A percentile compares a stretch with the other conserved stretches of the same genome.
phyloP scores from a whole-genome alignment of 2,113 vertebrate species.

The Patagioenas fasciata region DNA sequence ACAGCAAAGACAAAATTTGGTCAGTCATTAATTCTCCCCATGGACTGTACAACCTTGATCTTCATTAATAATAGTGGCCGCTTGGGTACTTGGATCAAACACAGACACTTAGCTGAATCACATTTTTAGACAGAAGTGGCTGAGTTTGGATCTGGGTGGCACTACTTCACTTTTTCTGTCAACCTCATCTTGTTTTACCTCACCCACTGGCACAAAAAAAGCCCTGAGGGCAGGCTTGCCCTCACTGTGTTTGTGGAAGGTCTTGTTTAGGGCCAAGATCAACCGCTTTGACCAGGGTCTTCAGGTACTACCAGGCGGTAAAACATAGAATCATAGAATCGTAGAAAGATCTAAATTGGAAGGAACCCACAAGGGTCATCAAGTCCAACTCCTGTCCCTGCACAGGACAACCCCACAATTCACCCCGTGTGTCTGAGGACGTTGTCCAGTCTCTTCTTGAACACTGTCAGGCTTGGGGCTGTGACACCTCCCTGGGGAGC shows the following conservation, averaged over 20 bases:
- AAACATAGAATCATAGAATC: neutral
- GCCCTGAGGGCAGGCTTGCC: neutral
- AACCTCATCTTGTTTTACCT: neutral
- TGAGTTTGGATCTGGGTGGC: neutral
- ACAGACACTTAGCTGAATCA: neutral
- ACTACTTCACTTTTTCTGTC: neutral
- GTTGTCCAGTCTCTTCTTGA: too few species aligned
- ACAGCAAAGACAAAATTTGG: neutral
- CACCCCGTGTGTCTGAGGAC: too few species aligned
- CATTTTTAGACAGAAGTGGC: neutral
- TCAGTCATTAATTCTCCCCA: neutral
- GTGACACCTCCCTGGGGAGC: too few species aligned
- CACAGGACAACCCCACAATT: too few species aligned
- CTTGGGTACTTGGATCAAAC: neutral
- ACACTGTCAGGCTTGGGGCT: too few species aligned
- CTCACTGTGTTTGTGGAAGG: neutral
- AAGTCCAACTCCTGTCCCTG: too few species aligned
- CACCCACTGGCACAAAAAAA: neutral
- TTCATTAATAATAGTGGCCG: neutral
- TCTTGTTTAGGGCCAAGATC: neutral
- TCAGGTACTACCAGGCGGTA: fast-evolving
- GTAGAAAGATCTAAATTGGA: too few species aligned
- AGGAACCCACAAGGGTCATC: too few species aligned
- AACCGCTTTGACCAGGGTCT: neutral
- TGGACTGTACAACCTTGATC: neutral